Evolutionary conservation across 2,113 vertebrate genomes (phyloP), one percentile per base, ranked within the genome.

Genomic region (Anser brachyrhynchus): DNA sequence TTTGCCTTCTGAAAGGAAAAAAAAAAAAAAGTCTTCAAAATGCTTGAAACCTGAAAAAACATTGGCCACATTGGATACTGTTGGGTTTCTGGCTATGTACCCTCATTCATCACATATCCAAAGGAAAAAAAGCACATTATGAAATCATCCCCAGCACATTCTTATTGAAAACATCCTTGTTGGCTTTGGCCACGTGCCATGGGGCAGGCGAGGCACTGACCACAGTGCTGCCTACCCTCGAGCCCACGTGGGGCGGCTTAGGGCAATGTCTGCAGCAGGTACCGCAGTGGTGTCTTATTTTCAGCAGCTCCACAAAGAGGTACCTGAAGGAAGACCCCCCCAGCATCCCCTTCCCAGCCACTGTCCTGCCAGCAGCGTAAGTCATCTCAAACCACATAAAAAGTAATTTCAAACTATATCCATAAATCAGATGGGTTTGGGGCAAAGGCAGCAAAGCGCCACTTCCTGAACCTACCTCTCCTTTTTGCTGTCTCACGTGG

Each of bases 271-370:
- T 52, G 51, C 51, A 52, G 51, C 12, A 23, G 51, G 51, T 23
- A 25, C 13, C 5, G 4, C 49, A 13, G 9, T 66, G 46, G 84
- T 88, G 78, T 66, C 70, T 84, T 93, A 35, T 67, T 90, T 75
- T 65, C 55, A 43, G 96, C 97, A 98, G 97, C 97, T 97, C 97
- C 95, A 83, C 67, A 4, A 95, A 97, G 92, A 94, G 92, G 72
- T 89, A 77, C 92, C 87, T 95, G 91, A 82, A 95, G 89, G 95
- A 89, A 80, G 90, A 96, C 85, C 88, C 96, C 49, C 79, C 10
- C 87, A 52, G 61, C 43, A 3, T 73, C 75, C 70, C 71, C 25
- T 54, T 93, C 71, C 92, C 41, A 0, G 26, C 73, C 9, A 10
- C 33, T 3, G 6, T 87, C 43, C 90, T 87, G 9, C 86, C 37